Conservation (phyloP, 2,797 vertebrate genomes). For the Crypturellus tataupa region DNA sequence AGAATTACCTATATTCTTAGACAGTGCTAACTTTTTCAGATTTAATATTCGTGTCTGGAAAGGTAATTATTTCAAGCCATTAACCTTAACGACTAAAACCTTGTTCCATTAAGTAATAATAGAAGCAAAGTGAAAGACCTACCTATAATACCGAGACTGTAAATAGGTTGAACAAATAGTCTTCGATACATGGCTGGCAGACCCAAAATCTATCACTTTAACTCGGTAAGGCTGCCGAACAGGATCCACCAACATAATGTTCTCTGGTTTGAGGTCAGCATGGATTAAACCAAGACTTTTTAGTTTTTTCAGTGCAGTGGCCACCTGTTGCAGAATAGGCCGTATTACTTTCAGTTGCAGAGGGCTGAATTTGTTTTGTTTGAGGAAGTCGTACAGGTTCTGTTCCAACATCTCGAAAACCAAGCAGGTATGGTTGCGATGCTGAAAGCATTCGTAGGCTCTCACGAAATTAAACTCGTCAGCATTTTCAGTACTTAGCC, state of each 20-base stretch:
- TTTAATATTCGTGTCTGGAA: neutral
- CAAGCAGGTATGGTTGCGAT: slow-evolving; percentile 96
- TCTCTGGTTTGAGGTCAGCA: slow-evolving; percentile 99
- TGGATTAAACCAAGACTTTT: slow-evolving; percentile 99
- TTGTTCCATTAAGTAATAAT: neutral
- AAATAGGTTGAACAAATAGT: slow-evolving; percentile 99
- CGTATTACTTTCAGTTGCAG: slow-evolving; percentile 97
- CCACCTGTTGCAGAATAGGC: slow-evolving; percentile 97
- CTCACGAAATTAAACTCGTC: slow-evolving; percentile 98
- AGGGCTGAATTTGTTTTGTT: slow-evolving; percentile 99
- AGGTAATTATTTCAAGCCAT: neutral
- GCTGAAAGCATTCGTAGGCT: slow-evolving; percentile 98
- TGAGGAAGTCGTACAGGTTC: slow-evolving; percentile 98
- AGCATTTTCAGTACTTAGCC: slow-evolving; percentile 95
- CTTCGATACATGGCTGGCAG: slow-evolving; percentile 99
- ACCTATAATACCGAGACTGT: slow-evolving; percentile 99
- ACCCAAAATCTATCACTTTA: slow-evolving; percentile 99
- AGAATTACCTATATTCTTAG: neutral
- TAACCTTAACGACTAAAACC: neutral
- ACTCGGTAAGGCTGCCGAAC: slow-evolving; percentile 96
- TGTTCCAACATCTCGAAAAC: slow-evolving; percentile 99
- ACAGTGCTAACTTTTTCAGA: neutral
- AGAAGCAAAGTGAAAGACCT: slow-evolving; percentile 59
- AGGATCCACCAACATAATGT: slow-evolving; percentile 99
- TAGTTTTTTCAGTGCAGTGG: slow-evolving; percentile 96